These are phyloP conservation scores for Drosophila phalerata DNA, from an alignment of 2,888 invertebrate genomes.

Conservation along the genomic window DNA sequence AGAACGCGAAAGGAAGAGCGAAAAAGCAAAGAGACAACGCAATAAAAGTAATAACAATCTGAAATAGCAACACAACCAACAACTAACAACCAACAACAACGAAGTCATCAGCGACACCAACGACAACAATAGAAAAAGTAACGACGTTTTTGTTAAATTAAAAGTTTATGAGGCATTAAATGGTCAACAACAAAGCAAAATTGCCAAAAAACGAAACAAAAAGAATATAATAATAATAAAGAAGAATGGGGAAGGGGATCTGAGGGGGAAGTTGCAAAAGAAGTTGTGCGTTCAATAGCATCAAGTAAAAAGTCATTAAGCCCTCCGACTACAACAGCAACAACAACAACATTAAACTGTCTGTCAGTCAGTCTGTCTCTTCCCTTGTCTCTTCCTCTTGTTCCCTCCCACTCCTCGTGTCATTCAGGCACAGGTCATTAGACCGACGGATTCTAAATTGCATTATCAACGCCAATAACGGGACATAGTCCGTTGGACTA, in stretches of 20 bases:
- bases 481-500: constrained; percentile 29
- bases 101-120: constrained; percentile 22
- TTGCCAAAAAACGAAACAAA: constrained; percentile 65
- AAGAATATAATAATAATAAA: constrained; percentile 30
- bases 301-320: constrained; percentile 77
- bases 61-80: constrained; percentile 29
- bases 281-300: constrained; percentile 60
- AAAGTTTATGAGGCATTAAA: constrained; percentile 81
- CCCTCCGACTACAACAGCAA: constrained; percentile 45
- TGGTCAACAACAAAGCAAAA: constrained; percentile 75
- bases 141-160: constrained; percentile 79
- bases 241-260: constrained; percentile 5
- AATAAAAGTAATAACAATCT: constrained; percentile 64
- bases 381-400: constrained; percentile 4
- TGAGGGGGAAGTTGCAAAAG: constrained; percentile 20
- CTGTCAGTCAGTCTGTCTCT: constrained; percentile 6
- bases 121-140: constrained; percentile 56
- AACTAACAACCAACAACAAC: neutral
- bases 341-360: constrained; percentile 46
- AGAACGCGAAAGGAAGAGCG: constrained; percentile 16
- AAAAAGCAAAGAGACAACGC: constrained; percentile 37
- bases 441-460: constrained; percentile 74
- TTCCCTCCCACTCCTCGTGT: neutral
- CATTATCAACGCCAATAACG: constrained; percentile 80
- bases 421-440: constrained; percentile 72